Conservation (phyloP, 2,797 vertebrate genomes). For the Acrossocheilus wenchowensis region DNA sequence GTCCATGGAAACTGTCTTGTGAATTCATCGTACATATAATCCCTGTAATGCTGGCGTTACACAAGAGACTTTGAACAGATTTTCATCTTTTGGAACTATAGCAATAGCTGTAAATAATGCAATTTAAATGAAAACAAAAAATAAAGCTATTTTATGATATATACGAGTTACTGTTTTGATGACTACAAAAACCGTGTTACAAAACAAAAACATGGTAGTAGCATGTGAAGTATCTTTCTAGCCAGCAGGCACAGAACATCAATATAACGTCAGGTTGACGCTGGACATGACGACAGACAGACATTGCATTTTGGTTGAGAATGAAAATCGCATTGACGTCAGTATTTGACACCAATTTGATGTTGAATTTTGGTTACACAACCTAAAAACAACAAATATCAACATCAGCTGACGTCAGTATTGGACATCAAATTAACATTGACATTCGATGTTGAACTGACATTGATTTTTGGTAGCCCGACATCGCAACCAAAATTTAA, state of each 20-base stretch:
- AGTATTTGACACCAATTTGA: not conserved
- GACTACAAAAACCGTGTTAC: not conserved
- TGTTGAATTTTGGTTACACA: not conserved
- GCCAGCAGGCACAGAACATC: too few species aligned
- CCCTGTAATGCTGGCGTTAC: conserved; percentile 73
- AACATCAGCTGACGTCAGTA: too few species aligned
- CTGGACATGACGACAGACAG: too few species aligned
- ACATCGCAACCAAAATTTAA: too few species aligned
- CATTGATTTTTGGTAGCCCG: too few species aligned
- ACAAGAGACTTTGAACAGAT: not conserved
- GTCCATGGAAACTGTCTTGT: conserved; percentile 77
- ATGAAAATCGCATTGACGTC: not conserved
- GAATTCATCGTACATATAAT: conserved; percentile 61
- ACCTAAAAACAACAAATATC: not conserved
- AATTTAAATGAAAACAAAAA: not conserved
- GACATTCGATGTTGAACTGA: not conserved
- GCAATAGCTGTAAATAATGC: conserved; percentile 31
- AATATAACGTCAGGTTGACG: too few species aligned
- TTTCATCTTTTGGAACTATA: not conserved
- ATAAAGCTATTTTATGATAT: conserved; percentile 38
- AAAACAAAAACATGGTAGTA: conserved; percentile 7
- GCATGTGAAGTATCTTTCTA: not conserved
- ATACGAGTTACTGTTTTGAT: not conserved
- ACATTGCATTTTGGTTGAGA: too few species aligned
- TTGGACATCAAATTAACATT: not conserved